Conservation (phyloP, 1,140 invertebrate genomes). For the Drosophila equinoxialis region DNA sequence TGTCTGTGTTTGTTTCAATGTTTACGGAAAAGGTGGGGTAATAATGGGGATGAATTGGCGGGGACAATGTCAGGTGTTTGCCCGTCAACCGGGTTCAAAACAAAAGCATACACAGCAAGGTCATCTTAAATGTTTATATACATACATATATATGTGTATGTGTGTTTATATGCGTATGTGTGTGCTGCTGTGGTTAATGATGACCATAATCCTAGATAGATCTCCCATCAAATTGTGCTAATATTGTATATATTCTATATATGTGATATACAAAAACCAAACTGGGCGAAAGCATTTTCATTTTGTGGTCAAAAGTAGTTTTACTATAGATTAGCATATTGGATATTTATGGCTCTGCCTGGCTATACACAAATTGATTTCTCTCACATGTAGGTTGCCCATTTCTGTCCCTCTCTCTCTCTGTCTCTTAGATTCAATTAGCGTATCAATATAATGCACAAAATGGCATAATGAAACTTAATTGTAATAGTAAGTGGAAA, state of each 20-base stretch:
- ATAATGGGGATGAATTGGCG: conserved; percentile 1
- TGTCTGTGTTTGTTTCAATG: not conserved
- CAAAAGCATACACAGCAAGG: not conserved
- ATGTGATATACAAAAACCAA: not conserved
- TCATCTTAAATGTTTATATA: not conserved
- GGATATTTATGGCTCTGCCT: not conserved
- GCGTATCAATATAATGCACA: too few relatives aligned
- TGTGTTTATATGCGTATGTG: not conserved
- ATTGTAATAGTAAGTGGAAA: too few relatives aligned
- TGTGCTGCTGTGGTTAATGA: not conserved
- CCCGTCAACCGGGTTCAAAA: not conserved
- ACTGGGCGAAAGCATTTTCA: not conserved
- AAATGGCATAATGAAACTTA: too few relatives aligned
- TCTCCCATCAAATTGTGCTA: not conserved
- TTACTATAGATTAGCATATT: not conserved
- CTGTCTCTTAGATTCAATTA: too few relatives aligned
- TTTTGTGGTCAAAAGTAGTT: not conserved
- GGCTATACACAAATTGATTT: not conserved
- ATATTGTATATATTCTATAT: not conserved
- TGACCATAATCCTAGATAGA: conserved; percentile 28
- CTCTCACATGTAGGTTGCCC: not conserved
- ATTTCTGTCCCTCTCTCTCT: not conserved
- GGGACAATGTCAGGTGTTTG: conserved; percentile 13
- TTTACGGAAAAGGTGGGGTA: not conserved
- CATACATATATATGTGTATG: not conserved